These are phyloP conservation scores for Phoeniculus purpureus DNA, from an alignment of 2,797 vertebrate species.

Conservation along the genomic window DNA sequence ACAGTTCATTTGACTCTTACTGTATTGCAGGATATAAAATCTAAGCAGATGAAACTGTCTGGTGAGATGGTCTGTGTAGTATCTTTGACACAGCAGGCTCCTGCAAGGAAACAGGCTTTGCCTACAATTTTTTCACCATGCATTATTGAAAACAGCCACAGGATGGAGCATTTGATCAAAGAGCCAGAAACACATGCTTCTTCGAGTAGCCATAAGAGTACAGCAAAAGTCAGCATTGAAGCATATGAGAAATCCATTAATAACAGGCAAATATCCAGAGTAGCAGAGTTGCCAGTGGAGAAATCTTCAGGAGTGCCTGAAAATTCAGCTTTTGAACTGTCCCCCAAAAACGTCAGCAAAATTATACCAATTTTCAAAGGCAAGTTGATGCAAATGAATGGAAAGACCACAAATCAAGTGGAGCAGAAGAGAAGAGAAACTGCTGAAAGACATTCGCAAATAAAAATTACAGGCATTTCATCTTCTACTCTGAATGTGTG, in stretches of 20 bases:
- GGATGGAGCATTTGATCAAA: constrained; percentile 64
- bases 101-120: background rate
- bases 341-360: background rate
- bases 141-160: constrained; percentile 47
- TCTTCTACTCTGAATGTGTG: constrained; percentile 3
- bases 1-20: background rate
- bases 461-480: background rate
- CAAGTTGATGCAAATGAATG: constrained; percentile 44
- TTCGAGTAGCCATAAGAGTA: background rate
- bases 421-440: constrained; percentile 39
- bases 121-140: background rate
- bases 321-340: background rate
- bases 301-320: background rate
- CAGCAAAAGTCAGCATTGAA: background rate
- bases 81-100: constrained; percentile 24
- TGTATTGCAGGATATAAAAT: constrained; percentile 71
- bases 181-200: background rate
- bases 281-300: background rate
- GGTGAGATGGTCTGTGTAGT: constrained; percentile 38
- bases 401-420: background rate
- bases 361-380: constrained; percentile 77
- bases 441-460: background rate
- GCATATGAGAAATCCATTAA: background rate
- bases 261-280: background rate
- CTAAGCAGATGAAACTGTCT: constrained; percentile 53